Conservation (phyloP, 1,140 invertebrate species). For the Psix sp. region DNA sequence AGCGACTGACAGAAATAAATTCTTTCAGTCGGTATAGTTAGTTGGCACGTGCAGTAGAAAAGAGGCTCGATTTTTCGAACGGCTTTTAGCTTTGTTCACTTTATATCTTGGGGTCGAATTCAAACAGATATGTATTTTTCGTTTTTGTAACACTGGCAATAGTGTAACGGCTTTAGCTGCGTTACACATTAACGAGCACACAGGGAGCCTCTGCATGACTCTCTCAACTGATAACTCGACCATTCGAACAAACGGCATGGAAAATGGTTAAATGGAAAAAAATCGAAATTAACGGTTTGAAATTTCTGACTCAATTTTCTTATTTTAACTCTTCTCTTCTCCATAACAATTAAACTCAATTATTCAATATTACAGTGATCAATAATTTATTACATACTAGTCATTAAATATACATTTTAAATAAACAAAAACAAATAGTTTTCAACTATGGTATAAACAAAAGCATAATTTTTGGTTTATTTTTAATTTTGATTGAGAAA, state of each 20-base stretch:
- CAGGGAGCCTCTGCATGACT: conserved; percentile 17
- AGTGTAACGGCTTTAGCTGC: conserved; percentile 24
- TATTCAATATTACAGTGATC: too few species aligned
- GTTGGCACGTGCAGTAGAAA: conserved; percentile 30
- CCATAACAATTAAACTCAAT: too few species aligned
- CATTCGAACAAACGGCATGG: conserved; percentile 19
- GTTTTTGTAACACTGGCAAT: conserved; percentile 6
- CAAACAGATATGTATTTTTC: conserved; percentile 18
- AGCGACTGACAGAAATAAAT: conserved; percentile 63
- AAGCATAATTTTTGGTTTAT: too few species aligned
- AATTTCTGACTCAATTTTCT: neutral
- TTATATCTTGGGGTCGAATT: conserved; percentile 17
- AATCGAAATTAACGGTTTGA: neutral
- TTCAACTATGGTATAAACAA: too few species aligned
- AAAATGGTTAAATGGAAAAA: conserved; percentile 7
- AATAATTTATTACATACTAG: too few species aligned
- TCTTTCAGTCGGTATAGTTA: conserved; percentile 65
- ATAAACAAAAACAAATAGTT: too few species aligned
- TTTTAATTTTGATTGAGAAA: too few species aligned
- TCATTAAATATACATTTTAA: too few species aligned
- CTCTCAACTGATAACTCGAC: conserved; percentile 31
- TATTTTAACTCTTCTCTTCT: too few species aligned
- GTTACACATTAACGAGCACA: conserved; percentile 39
- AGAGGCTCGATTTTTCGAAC: neutral
- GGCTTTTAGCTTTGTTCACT: conserved; percentile 8